A percentile compares a stretch with the other conserved stretches of the same genome.
Conservation (phyloP, 1,140 invertebrate species). For the Drosophila ercepeae region DNA sequence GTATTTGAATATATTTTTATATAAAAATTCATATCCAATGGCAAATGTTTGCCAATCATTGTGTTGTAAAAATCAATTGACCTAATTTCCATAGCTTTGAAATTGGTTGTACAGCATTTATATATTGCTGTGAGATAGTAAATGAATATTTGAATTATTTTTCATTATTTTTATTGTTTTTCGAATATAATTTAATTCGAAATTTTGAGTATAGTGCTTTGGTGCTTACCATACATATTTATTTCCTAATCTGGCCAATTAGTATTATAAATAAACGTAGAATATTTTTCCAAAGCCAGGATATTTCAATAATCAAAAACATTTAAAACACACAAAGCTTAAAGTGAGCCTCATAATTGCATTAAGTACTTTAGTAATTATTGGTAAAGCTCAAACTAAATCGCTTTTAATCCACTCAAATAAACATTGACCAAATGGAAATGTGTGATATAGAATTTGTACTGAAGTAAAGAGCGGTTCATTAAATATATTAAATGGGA, state of each 20-base stretch:
- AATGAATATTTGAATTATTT: no score
- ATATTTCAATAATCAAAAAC: conserved; percentile 21
- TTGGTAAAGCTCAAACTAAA: conserved; percentile 1
- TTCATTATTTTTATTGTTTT: background rate
- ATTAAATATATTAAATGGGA: conserved; percentile 17
- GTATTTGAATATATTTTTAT: background rate
- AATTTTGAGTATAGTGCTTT: no score
- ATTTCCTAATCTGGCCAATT: background rate
- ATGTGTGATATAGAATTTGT: conserved; percentile 29
- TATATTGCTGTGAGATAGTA: background rate
- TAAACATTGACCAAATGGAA: conserved; percentile 11
- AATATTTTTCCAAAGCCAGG: background rate
- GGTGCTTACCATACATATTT: background rate
- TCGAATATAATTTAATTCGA: background rate
- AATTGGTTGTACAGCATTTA: no score
- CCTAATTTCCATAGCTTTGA: conserved; percentile 37
- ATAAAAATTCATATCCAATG: conserved; percentile 6
- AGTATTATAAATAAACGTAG: background rate
- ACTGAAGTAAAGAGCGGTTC: conserved; percentile 23
- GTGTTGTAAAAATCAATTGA: conserved; percentile 48
- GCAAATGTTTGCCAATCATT: conserved; percentile 29
- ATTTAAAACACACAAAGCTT: conserved; percentile 1
- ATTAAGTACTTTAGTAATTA: conserved; percentile 38
- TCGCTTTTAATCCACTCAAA: conserved; percentile 24
- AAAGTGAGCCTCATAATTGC: conserved; percentile 16